A percentile compares a stretch with the other conserved stretches of the same genome.
Evolutionary conservation across 1,140 invertebrate genomes (phyloP).

Genomic region (Rhyacophila brunnea): DNA sequence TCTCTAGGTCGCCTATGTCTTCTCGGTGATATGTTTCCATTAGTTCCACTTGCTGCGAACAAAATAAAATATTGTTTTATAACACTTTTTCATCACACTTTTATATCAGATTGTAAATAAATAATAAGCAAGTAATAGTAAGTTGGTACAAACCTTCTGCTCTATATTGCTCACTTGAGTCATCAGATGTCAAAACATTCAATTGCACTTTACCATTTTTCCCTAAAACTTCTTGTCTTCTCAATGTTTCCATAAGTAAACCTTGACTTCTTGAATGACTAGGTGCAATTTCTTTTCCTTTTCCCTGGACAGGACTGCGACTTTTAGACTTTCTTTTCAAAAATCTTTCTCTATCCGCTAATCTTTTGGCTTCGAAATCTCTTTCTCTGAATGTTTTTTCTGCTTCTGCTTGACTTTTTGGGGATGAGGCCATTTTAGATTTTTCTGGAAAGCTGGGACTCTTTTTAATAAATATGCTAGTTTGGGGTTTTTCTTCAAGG

Average conservation of each 20-base stretch:
- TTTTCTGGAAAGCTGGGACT: constrained; percentile 50
- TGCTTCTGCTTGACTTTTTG: constrained; percentile 34
- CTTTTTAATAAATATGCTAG: constrained; percentile 27
- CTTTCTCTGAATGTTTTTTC: constrained; percentile 45
- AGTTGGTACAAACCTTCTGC: constrained; percentile 47
- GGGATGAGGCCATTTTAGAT: constrained; percentile 54
- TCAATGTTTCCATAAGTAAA: constrained; percentile 27
- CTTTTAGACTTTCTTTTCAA: constrained; percentile 57
- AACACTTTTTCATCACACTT: background rate
- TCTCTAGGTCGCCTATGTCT: constrained; percentile 65
- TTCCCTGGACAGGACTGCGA: constrained; percentile 57
- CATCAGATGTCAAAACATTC: constrained; percentile 64
- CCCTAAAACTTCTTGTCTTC: constrained; percentile 42
- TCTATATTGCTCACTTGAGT: constrained; percentile 61
- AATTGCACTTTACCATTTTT: constrained; percentile 52
- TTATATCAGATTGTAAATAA: too few species aligned
- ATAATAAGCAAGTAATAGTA: too few species aligned
- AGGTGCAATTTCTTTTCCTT: constrained; percentile 39
- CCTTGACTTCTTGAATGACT: constrained; percentile 32
- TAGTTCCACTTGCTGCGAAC: constrained; percentile 36
- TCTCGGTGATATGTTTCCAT: constrained; percentile 52
- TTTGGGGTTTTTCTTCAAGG: constrained; percentile 21
- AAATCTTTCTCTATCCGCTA: constrained; percentile 48
- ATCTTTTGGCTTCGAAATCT: constrained; percentile 48
- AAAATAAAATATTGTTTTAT: too few species aligned